Conservation (phyloP, 2,113 vertebrate species). For the Platanista minor region DNA sequence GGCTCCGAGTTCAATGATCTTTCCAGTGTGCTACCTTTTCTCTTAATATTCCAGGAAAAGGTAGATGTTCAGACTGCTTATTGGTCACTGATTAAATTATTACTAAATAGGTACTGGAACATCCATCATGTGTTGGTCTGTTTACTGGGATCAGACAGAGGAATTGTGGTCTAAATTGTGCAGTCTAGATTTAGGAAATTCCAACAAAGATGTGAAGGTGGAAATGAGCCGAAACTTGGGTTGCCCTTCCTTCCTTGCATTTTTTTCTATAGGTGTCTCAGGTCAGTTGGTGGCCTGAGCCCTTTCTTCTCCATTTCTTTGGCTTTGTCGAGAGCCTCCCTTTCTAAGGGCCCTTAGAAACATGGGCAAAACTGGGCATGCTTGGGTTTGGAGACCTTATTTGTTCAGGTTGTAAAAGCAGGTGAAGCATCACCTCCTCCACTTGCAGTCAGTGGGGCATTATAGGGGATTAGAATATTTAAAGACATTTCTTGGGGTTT, state of each 20-base stretch:
- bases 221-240: not conserved
- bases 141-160: not conserved
- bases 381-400: not conserved
- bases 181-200: not conserved
- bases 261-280: not conserved
- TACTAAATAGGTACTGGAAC: not conserved
- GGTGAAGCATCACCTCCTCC: not conserved
- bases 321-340: not conserved
- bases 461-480: not conserved
- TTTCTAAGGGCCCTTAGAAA: not conserved
- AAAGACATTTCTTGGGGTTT: conserved; percentile 3
- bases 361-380: not conserved
- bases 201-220: not conserved
- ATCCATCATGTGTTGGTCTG: not conserved
- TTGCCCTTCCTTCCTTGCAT: not conserved
- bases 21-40: not conserved
- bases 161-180: not conserved
- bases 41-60: not conserved
- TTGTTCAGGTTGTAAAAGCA: conserved; percentile 27
- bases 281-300: not conserved
- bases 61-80: not conserved
- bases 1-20: not conserved
- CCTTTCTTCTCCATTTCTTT: not conserved
- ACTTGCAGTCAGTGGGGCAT: not conserved
- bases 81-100: not conserved